These are phyloP conservation scores for Cyphomyrus discorhynchus DNA, from an alignment of 2,113 vertebrate species.

Conservation along the genomic window DNA sequence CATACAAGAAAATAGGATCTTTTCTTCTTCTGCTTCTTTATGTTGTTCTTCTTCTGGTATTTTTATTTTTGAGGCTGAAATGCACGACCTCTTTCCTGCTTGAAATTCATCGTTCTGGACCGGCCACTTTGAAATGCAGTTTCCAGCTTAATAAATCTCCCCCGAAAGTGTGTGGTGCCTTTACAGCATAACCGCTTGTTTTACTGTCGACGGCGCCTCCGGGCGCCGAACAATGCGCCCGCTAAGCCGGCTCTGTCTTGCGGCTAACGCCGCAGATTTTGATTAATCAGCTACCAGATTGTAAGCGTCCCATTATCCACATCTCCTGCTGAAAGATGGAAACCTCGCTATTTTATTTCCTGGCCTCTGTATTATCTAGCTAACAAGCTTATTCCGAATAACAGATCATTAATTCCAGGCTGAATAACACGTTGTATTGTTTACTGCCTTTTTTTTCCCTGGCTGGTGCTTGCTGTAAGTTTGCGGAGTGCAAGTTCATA, in stretches of 20 bases:
- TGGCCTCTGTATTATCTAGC: slow-evolving; percentile 33
- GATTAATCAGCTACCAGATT: slow-evolving; percentile 41
- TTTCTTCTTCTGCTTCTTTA: not conserved
- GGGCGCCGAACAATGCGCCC: slow-evolving; percentile 22
- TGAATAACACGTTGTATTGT: slow-evolving; percentile 29
- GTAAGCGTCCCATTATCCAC: slow-evolving; percentile 41
- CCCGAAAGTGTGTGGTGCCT: slow-evolving; percentile 12
- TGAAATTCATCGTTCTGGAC: slow-evolving; percentile 28
- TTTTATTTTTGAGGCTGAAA: not conserved
- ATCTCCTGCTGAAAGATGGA: slow-evolving; percentile 27
- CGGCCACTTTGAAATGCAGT: slow-evolving; percentile 21
- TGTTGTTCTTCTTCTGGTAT: not conserved
- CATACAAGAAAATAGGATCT: not conserved
- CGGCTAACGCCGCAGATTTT: slow-evolving; percentile 30
- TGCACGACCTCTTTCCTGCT: slow-evolving; percentile 19
- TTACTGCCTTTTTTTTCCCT: not conserved
- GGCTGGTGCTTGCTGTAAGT: slow-evolving; percentile 9
- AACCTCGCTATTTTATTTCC: slow-evolving; percentile 35
- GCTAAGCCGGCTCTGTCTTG: slow-evolving; percentile 13
- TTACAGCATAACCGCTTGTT: slow-evolving; percentile 27
- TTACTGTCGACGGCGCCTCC: slow-evolving; percentile 28
- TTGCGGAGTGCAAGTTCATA: slow-evolving; percentile 14
- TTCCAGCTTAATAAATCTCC: slow-evolving; percentile 15
- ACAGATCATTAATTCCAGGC: slow-evolving; percentile 36
- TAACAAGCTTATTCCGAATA: slow-evolving; percentile 44